phyloP scores from a whole-genome alignment of 2,888 invertebrate genomes.

The Hedychridium roseum region DNA sequence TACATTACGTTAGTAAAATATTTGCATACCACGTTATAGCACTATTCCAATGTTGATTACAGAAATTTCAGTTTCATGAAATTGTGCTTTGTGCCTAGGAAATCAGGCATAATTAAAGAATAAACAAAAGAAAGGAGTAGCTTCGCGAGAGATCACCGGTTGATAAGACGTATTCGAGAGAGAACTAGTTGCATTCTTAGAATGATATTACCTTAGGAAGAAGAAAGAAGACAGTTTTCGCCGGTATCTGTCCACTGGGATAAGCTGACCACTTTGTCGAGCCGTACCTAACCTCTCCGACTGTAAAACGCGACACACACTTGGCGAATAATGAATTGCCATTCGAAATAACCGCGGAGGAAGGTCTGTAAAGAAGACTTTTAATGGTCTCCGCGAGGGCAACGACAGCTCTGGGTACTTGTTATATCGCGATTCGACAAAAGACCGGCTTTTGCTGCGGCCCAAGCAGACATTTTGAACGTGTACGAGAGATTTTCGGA shows the following conservation, averaged over 20 bases:
- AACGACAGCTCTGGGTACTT: conserved; percentile 12
- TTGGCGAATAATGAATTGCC: neutral
- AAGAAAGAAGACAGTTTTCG: no score
- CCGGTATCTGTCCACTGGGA: conserved; percentile 26
- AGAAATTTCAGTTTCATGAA: no score
- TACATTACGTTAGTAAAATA: no score
- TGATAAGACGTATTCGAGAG: no score
- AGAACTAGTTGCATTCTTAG: no score
- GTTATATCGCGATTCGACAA: conserved; percentile 25
- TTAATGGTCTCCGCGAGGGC: neutral
- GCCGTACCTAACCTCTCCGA: conserved; percentile 27
- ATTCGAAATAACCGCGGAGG: conserved; percentile 7
- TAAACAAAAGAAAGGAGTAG: no score
- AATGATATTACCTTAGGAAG: no score
- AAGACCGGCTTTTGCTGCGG: conserved; percentile 29
- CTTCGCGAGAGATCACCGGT: no score
- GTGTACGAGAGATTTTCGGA: conserved; percentile 12
- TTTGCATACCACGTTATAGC: no score
- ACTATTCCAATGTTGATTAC: no score
- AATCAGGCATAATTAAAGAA: no score
- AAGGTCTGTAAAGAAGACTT: neutral
- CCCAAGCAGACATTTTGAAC: conserved; percentile 26
- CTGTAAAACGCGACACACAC: conserved; percentile 5
- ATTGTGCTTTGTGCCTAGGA: no score
- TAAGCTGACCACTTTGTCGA: conserved; percentile 13